A percentile compares a stretch with the other conserved stretches of the same genome.
Conservation (phyloP, 2,797 vertebrate genomes). For the Acanthopagrus latus region DNA sequence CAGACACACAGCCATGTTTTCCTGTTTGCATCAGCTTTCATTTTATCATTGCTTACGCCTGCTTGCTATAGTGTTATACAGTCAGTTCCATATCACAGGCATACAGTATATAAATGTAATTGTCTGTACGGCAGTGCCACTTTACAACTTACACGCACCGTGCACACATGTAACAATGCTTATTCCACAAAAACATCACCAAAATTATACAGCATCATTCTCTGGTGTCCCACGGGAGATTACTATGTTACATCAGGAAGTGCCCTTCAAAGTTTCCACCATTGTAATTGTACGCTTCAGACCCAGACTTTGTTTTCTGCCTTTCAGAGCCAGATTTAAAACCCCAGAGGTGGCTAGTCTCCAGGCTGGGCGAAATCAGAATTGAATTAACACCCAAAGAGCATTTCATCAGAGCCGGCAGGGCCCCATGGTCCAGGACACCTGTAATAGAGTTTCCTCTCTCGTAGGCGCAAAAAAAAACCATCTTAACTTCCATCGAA, state of each 20-base stretch:
- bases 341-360: conserved; percentile 71
- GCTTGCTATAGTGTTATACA: neutral
- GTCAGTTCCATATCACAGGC: conserved; percentile 21
- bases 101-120: conserved; percentile 12
- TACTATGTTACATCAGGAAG: conserved; percentile 63
- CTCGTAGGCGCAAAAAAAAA: conserved; percentile 85
- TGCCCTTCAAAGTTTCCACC: conserved; percentile 69
- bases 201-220: conserved; percentile 62
- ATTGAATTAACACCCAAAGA: conserved; percentile 86
- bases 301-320: conserved; percentile 73
- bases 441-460: conserved; percentile 94
- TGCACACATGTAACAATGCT: conserved; percentile 53
- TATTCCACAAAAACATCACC: conserved; percentile 59
- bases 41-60: conserved; percentile 3
- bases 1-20: conserved; percentile 9
- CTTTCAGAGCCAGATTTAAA: conserved; percentile 66
- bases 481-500: conserved; percentile 94
- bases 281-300: conserved; percentile 66
- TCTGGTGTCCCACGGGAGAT: conserved; percentile 45
- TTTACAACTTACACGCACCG: conserved; percentile 39
- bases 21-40: conserved; percentile 2
- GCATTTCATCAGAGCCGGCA: conserved; percentile 82
- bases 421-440: conserved; percentile 87
- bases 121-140: conserved; percentile 11
- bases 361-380: conserved; percentile 74